Evolutionary conservation across 2,113 vertebrate species (phyloP).

Genomic region (Daubentonia madagascariensis): DNA sequence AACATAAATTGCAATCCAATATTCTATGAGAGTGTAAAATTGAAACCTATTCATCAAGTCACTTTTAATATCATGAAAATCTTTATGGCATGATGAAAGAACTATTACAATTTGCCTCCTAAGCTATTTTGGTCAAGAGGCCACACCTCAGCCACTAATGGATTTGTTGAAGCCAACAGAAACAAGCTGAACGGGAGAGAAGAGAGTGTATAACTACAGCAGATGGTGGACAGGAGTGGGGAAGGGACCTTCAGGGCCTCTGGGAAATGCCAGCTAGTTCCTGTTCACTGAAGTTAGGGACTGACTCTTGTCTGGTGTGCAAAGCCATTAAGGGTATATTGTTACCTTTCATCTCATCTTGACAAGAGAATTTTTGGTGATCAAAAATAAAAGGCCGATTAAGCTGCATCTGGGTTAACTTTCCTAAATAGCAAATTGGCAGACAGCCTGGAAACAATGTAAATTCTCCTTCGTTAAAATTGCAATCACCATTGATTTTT

Average conservation of each 20-base stretch:
- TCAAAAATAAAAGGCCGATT: constrained; percentile 64
- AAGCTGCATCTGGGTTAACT: constrained; percentile 78
- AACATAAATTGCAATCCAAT: not conserved
- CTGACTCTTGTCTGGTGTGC: not conserved
- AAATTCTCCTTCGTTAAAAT: constrained; percentile 82
- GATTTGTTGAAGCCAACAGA: not conserved
- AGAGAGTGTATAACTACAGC: not conserved
- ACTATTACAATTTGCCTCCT: not conserved
- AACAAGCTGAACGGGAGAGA: not conserved
- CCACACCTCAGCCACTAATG: not conserved
- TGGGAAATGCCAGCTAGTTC: not conserved
- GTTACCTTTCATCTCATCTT: not conserved
- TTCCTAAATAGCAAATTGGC: constrained; percentile 79
- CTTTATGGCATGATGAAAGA: not conserved
- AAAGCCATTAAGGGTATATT: constrained; percentile 7
- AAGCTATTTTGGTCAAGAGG: not conserved
- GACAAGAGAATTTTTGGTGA: constrained; percentile 52
- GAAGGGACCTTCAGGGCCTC: not conserved
- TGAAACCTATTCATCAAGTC: not conserved
- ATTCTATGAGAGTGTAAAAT: not conserved
- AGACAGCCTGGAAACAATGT: constrained; percentile 79
- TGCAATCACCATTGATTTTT: constrained; percentile 76
- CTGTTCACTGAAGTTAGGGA: not conserved
- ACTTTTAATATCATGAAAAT: constrained; percentile 17
- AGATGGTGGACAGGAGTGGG: not conserved